These are phyloP conservation scores for Rhagium mordax DNA, from an alignment of 2,888 invertebrate genomes.

Conservation along the genomic window DNA sequence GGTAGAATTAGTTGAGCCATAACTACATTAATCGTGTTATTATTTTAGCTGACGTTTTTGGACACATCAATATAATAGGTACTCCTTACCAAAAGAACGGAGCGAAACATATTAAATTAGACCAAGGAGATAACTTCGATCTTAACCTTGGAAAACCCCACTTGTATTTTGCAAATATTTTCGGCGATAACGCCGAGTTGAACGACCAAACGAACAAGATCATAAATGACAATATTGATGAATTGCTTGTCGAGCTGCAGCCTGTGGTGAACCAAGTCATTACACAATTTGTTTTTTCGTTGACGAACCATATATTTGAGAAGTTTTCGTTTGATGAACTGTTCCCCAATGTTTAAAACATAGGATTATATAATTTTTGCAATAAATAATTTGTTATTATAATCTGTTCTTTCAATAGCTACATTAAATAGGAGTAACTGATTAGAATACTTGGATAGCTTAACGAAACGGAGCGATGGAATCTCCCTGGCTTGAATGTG, in stretches of 20 bases:
- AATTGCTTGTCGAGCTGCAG: background rate
- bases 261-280: background rate
- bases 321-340: background rate
- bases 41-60: background rate
- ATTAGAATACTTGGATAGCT: background rate
- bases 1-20: too few species aligned
- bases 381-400: background rate
- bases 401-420: background rate
- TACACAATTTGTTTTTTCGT: background rate
- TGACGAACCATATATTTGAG: background rate
- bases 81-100: background rate
- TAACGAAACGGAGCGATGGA: too few species aligned
- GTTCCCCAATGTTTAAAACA: background rate
- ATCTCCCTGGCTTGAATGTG: too few species aligned
- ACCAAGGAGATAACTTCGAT: background rate
- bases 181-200: background rate
- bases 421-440: background rate
- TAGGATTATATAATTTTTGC: background rate
- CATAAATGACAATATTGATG: background rate
- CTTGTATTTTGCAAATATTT: background rate
- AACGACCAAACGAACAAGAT: background rate
- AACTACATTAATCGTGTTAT: background rate
- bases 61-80: background rate
- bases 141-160: background rate
- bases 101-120: background rate